Base-by-base conservation (phyloP, 1,140 invertebrate genomes). In the Galendromus occidentalis region DNA sequence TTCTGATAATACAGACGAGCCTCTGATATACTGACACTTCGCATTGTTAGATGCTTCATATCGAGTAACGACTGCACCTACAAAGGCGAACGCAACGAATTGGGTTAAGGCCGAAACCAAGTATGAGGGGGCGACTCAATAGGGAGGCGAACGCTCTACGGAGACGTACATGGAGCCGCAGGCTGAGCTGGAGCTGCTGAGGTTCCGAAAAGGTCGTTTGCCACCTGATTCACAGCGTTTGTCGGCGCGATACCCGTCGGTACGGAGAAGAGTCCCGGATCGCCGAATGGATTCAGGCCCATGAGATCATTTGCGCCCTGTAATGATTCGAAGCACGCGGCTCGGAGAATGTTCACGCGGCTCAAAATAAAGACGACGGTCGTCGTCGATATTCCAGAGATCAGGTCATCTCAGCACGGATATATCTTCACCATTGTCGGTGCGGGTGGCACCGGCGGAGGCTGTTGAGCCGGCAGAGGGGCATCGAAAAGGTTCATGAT, bases 221-320 rank as follows among this genome's bases (percentile, higher is more conserved):
- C 22, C 1, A 65, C 44, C 22, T 70, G 39, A 69, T 68, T 68
- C 69, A 70, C 69, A 64, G 74, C 73, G 47, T 74, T 76, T 63
- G 75, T 76, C 66, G 1, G 41, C 30, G 30, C 66, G 64, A 41
- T 67, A 67, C 51, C 51, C 14, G 51, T 22, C 9, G 51, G 51
- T 33, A 59, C 51, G 17, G 51, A 59, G 22, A 59, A 59, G 14
- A 59, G 51, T 59, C 51, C 51, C 2, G 51, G 14, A 74, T 84
- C 84, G 67, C 83, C 83, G 77, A 86, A 59, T 9, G 51, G 51
- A 33, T 59, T 71, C 69, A 93, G 77, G 72, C 89, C 86, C 41
- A 94, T 80, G 66, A 93, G 78, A 78, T 93, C 91, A 72, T 92
- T 89, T 7, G 87, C 90, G 25, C 88, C 85, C 77, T 85, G 88